phyloP scores from a whole-genome alignment of 2,113 vertebrate species.

The Gallinago media region DNA sequence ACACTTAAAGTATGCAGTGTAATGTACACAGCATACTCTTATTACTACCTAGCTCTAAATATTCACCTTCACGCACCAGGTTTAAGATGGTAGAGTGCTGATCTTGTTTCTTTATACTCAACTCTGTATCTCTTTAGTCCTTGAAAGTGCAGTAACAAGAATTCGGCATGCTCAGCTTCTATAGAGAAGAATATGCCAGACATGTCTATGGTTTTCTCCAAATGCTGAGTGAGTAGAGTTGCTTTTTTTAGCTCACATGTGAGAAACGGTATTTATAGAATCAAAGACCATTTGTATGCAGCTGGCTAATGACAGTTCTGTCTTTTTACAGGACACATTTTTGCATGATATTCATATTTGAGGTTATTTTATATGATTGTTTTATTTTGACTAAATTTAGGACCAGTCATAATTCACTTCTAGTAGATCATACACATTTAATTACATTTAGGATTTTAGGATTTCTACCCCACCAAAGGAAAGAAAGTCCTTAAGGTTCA shows the following conservation, averaged over 20 bases:
- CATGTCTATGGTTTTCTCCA: neutral
- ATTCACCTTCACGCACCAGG: neutral
- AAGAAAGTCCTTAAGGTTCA: neutral
- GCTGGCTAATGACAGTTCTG: constrained; percentile 42
- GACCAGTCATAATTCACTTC: neutral
- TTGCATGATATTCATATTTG: neutral
- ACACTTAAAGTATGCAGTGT: neutral
- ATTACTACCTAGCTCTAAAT: neutral
- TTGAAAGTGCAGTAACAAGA: neutral
- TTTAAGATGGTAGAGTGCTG: neutral
- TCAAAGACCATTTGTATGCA: constrained; percentile 3
- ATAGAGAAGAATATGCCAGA: neutral
- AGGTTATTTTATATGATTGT: neutral
- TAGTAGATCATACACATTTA: neutral
- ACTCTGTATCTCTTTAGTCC: neutral
- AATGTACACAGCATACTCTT: neutral
- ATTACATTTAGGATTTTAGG: neutral
- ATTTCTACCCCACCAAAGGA: neutral
- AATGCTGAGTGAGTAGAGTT: constrained; percentile 11
- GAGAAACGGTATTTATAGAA: constrained; percentile 31
- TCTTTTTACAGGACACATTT: neutral
- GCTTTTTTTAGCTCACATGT: neutral
- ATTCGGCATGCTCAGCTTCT: neutral
- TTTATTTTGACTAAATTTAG: constrained; percentile 33
- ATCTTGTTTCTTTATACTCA: neutral